A percentile compares a stretch with the other conserved stretches of the same genome.
phyloP scores from a whole-genome alignment of 2,888 invertebrate genomes.

The Plusia festucae region DNA sequence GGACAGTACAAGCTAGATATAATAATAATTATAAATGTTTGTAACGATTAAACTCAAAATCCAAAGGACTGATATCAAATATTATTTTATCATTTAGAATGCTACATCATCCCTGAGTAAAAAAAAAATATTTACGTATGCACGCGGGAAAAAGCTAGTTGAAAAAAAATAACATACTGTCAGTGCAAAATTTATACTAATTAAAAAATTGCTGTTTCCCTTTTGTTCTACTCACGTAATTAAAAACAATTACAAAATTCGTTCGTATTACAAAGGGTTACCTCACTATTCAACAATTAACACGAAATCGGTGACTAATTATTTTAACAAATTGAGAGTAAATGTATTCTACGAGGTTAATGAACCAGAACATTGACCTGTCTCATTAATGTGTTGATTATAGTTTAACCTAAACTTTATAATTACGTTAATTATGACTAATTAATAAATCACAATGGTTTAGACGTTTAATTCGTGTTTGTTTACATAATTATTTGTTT shows the following conservation, averaged over 20 bases:
- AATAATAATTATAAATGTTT: no score
- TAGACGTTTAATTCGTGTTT: slow-evolving; percentile 5
- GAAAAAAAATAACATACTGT: no score
- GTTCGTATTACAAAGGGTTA: not conserved
- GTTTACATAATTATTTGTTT: not conserved
- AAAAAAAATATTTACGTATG: no score
- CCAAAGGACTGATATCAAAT: no score
- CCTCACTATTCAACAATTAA: not conserved
- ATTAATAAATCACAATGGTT: slow-evolving; percentile 22
- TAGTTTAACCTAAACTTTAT: slow-evolving; percentile 38
- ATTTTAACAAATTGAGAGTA: slow-evolving; percentile 15
- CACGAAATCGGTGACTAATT: slow-evolving; percentile 12
- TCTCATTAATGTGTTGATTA: slow-evolving; percentile 39
- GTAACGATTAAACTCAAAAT: no score
- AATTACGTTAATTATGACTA: slow-evolving; percentile 43
- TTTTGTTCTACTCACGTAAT: no score
- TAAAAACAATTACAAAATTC: not conserved
- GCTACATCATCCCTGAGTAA: no score
- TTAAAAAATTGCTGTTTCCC: no score
- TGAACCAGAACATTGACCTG: slow-evolving; percentile 26
- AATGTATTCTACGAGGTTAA: slow-evolving; percentile 26
- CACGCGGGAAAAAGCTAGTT: no score
- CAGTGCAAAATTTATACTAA: no score
- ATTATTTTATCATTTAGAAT: no score
- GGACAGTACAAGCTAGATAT: no score